phyloP scores from a whole-genome alignment of 2,797 vertebrate genomes.

The Labroides dimidiatus region DNA sequence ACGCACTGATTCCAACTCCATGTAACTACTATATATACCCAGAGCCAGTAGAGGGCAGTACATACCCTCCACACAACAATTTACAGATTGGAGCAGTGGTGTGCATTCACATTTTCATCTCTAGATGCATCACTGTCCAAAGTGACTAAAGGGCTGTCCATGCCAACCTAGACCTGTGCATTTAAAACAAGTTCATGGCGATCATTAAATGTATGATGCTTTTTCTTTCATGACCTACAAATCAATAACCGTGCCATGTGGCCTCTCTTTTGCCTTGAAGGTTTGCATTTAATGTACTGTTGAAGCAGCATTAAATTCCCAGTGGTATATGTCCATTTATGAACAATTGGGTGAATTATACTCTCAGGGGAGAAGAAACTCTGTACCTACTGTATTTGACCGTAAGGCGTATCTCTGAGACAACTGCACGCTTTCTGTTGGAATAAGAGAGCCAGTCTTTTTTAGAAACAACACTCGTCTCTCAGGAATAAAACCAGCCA shows the following conservation, averaged over 20 bases:
- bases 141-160: constrained; percentile 3
- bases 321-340: not conserved
- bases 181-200: constrained; percentile 5
- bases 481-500: constrained; percentile 36
- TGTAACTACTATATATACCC: too few species aligned
- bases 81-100: not conserved
- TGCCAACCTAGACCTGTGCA: constrained; percentile 13
- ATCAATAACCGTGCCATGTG: constrained; percentile 17
- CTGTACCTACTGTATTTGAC: not conserved
- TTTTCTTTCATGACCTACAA: constrained; percentile 25
- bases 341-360: not conserved
- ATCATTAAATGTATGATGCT: not conserved
- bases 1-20: too few species aligned
- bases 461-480: constrained; percentile 11
- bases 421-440: constrained; percentile 3
- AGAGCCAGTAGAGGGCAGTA: constrained; percentile 48
- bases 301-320: constrained; percentile 22
- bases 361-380: constrained; percentile 2
- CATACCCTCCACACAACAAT: not conserved
- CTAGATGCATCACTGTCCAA: not conserved
- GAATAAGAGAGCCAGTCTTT: constrained; percentile 25
- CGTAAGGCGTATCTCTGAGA: not conserved
- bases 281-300: constrained; percentile 26
- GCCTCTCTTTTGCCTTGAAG: constrained; percentile 5
- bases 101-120: constrained; percentile 29